These are phyloP conservation scores for Cryptocephalus moraei DNA, from an alignment of 2,888 invertebrate genomes.

Conservation along the genomic window DNA sequence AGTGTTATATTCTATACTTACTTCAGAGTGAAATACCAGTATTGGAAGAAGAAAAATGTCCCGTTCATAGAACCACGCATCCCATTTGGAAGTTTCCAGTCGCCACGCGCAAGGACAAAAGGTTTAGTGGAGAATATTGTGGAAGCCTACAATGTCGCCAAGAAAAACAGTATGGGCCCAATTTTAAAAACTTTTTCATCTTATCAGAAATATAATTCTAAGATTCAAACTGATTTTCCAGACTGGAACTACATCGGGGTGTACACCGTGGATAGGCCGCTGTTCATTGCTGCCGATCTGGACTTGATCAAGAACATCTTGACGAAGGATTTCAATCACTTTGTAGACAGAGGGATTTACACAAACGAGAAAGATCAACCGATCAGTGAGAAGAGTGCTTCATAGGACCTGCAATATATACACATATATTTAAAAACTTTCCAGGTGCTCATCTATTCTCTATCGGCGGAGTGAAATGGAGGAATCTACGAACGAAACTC, in stretches of 20 bases:
- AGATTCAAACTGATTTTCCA: background rate
- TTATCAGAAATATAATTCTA: too few relatives aligned
- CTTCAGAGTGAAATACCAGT: conserved; percentile 1
- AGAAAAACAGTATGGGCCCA: background rate
- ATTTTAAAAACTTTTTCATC: too few relatives aligned
- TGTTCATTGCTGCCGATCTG: conserved; percentile 18
- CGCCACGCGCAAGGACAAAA: background rate
- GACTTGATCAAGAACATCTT: conserved; percentile 36
- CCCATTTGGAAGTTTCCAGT: conserved; percentile 1
- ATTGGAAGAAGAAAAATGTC: conserved; percentile 2
- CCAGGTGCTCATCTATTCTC: conserved; percentile 27
- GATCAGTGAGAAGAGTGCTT: background rate
- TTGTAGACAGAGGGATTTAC: conserved; percentile 21
- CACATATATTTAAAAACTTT: background rate
- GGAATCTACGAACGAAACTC: conserved; percentile 26
- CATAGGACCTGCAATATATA: background rate
- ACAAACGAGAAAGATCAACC: conserved; percentile 3
- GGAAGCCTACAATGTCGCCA: background rate
- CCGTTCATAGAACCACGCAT: conserved; percentile 3
- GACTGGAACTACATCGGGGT: conserved; percentile 17
- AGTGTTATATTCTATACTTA: background rate
- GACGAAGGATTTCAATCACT: conserved; percentile 45
- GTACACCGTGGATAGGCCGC: conserved; percentile 30
- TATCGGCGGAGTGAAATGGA: conserved; percentile 15
- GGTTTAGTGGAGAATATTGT: background rate